A percentile compares a stretch with the other conserved stretches of the same genome.
Conservation (phyloP, 2,797 vertebrate species). For the Notoglanidium macrostoma region DNA sequence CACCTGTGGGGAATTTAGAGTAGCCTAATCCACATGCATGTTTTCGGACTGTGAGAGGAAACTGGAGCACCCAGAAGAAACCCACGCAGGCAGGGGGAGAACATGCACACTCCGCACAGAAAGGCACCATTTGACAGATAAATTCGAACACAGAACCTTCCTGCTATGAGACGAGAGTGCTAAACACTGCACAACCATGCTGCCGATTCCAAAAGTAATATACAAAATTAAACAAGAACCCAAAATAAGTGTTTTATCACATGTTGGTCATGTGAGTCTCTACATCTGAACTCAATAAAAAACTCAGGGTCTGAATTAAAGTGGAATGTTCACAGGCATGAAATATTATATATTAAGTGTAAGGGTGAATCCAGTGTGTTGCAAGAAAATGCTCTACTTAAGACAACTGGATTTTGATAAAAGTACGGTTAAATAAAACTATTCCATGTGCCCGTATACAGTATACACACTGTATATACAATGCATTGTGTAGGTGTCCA, state of each 20-base stretch:
- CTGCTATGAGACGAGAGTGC: too few species aligned
- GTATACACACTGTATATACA: neutral
- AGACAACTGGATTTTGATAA: neutral
- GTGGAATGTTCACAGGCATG: neutral
- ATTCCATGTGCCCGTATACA: neutral
- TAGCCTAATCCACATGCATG: too few species aligned
- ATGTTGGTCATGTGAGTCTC: neutral
- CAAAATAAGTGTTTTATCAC: neutral
- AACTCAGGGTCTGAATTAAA: neutral
- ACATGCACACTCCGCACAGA: too few species aligned
- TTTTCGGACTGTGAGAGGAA: too few species aligned
- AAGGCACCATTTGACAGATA: too few species aligned
- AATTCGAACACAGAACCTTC: too few species aligned
- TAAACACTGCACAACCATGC: too few species aligned
- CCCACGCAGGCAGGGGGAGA: too few species aligned
- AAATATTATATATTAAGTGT: neutral
- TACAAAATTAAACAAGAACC: neutral
- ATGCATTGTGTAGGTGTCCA: neutral
- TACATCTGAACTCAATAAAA: neutral
- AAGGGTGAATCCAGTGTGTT: neutral
- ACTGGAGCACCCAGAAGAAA: too few species aligned
- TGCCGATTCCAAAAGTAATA: neutral
- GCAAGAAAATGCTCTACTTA: neutral
- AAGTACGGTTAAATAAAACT: neutral
- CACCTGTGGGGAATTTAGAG: too few species aligned